phyloP scores from a whole-genome alignment of 2,797 vertebrate species.

The Falco berigora region DNA sequence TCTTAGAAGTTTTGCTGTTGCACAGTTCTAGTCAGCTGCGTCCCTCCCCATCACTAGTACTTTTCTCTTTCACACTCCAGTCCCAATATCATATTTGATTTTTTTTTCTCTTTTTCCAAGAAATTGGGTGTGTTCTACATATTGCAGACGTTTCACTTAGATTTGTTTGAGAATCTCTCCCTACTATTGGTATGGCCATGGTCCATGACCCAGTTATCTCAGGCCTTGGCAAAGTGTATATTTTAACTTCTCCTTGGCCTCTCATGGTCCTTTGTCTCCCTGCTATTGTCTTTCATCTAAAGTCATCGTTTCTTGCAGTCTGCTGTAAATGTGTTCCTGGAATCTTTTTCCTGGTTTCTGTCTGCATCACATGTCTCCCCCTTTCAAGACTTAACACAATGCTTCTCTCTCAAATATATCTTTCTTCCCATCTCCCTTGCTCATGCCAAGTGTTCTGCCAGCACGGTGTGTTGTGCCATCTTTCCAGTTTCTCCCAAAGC shows the following conservation, averaged over 20 bases:
- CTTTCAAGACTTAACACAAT: background rate
- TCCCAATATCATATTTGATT: background rate
- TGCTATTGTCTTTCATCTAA: background rate
- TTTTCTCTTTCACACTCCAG: background rate
- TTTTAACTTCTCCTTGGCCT: background rate
- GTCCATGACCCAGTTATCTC: background rate
- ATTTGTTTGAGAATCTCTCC: background rate
- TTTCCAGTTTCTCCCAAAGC: background rate
- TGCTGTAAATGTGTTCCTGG: background rate
- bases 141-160: background rate
- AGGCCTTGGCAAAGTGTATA: background rate
- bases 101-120: background rate
- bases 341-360: conserved; percentile 9
- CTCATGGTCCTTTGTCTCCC: background rate
- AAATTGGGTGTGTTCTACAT: background rate
- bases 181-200: background rate
- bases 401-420: background rate
- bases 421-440: background rate
- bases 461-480: background rate
- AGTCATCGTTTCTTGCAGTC: background rate
- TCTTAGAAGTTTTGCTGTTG: background rate
- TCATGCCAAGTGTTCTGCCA: conserved; percentile 8
- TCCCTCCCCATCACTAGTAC: background rate
- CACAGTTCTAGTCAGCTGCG: background rate
- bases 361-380: background rate